Base-by-base conservation (phyloP, 2,113 vertebrate genomes). In the Callipepla squamata region DNA sequence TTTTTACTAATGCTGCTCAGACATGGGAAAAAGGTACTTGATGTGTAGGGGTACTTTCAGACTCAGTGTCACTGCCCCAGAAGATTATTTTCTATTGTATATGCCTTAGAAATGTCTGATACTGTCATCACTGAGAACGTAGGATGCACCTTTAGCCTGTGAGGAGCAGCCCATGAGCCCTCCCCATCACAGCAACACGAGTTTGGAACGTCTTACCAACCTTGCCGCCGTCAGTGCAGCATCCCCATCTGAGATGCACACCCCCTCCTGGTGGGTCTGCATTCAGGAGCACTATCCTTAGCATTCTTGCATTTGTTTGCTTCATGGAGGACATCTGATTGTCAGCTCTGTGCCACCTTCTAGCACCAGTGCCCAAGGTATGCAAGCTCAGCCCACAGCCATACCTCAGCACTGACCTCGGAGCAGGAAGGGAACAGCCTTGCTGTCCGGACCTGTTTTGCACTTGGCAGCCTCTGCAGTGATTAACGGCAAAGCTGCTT, bases 281-380 rank as follows among this genome's bases (percentile, higher is more conserved):
- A 21, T 34, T 65, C 2, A 2, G 89, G 47, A n/a, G 44, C 21
- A 23, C 47, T 30, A 25, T 0, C 2, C 80, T 89, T 58, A 74
- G 23, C 69, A 16, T 73, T 51, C 51, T 34, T 90, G 36, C 5
- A 0, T 57, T 48, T 15, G 36, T 32, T 68, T 65, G 13, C 44
- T 47, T 51, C 1, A 0, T 30, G 40, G 34, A 77, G 63, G 69
- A 36, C 58, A 45, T 9, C 18, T 3, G 5, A 21, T 36, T 5
- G 0, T 42, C 4, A 25, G 26, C 50, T 63, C 61, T 47, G 58
- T 69, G n/a, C 57, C 1, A 4, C 42, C 23, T 53, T 86, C 26
- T 28, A 53, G 26, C 51, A 53, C 34, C 34, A 63, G 38, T 58
- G 63, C 50, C 20, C 13, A 2, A 0, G 0, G 15, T 13, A 26